Percentiles rank a stretch among this genome's conserved stretches.
Conservation (phyloP, 2,797 vertebrate species). For the Karalla daura region DNA sequence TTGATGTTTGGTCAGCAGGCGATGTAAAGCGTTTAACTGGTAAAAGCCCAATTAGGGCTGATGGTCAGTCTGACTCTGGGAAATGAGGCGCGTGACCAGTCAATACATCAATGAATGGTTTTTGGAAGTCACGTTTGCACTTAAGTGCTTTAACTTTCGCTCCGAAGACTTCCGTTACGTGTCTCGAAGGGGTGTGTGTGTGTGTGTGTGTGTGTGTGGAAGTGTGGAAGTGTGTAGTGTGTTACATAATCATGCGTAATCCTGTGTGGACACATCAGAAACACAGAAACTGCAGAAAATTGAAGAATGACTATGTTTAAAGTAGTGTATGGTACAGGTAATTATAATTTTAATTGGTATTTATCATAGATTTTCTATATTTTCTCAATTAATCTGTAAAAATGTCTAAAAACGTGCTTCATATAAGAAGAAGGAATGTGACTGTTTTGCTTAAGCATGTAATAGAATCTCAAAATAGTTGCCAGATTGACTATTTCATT, state of each 20-base stretch:
- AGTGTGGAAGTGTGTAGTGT: conserved; percentile 7
- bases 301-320: neutral
- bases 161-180: conserved; percentile 40
- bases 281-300: conserved; percentile 6
- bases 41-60: conserved; percentile 56
- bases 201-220: neutral
- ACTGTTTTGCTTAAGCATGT: neutral
- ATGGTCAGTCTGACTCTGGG: conserved; percentile 38
- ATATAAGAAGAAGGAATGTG: neutral
- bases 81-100: conserved; percentile 44
- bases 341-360: neutral
- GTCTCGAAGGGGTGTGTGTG: neutral
- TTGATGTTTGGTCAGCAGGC: conserved; percentile 50
- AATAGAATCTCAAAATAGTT: no score
- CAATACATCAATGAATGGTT: conserved; percentile 72
- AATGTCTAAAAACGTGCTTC: no score
- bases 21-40: conserved; percentile 56
- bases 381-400: neutral
- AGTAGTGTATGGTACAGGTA: neutral
- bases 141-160: conserved; percentile 63
- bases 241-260: conserved; percentile 47
- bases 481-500: neutral
- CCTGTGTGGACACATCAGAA: conserved; percentile 11
- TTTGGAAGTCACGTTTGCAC: conserved; percentile 68
- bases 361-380: no score